Conservation (phyloP, 2,888 invertebrate species). For the Unio pictorum region DNA sequence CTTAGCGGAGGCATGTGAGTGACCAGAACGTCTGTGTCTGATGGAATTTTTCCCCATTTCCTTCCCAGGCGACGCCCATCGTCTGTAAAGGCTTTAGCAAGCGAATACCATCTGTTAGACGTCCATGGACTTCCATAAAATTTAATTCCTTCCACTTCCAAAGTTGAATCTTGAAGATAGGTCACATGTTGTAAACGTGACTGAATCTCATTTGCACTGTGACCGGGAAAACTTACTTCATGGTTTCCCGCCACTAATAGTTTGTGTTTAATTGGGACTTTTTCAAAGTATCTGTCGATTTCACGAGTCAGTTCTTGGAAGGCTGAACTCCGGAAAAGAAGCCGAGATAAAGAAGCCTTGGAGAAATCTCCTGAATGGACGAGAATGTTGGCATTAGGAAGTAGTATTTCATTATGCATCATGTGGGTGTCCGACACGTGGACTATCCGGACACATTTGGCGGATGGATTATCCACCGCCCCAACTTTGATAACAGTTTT, state of each 20-base stretch:
- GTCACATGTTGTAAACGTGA: conserved; percentile 45
- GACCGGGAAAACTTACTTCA: conserved; percentile 48
- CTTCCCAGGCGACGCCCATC: conserved; percentile 34
- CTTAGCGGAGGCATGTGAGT: conserved; percentile 63
- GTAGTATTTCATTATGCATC: conserved; percentile 42
- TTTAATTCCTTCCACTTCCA: conserved; percentile 55
- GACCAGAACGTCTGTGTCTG: conserved; percentile 59
- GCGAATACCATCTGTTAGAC: conserved; percentile 44
- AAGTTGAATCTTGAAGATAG: conserved; percentile 59
- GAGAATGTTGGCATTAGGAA: conserved; percentile 64
- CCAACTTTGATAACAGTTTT: conserved; percentile 18
- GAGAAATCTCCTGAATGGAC: conserved; percentile 66
- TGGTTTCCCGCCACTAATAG: conserved; percentile 67
- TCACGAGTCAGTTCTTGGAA: conserved; percentile 20
- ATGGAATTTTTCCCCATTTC: conserved; percentile 55
- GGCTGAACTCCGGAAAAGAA: conserved; percentile 11
- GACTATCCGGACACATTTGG: conserved; percentile 47
- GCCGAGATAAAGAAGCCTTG: conserved; percentile 23
- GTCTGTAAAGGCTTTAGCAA: conserved; percentile 54
- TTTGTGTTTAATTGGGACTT: conserved; percentile 58
- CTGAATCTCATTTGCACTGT: conserved; percentile 40
- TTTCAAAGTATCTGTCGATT: conserved; percentile 53
- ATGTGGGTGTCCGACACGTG: conserved; percentile 66
- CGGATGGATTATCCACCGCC: conserved; percentile 10
- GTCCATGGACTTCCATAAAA: conserved; percentile 65